Evolutionary conservation across 2,797 vertebrate genomes (phyloP), one percentile per base, ranked within the genome.

Genomic region (Onychomys leucogaster): DNA sequence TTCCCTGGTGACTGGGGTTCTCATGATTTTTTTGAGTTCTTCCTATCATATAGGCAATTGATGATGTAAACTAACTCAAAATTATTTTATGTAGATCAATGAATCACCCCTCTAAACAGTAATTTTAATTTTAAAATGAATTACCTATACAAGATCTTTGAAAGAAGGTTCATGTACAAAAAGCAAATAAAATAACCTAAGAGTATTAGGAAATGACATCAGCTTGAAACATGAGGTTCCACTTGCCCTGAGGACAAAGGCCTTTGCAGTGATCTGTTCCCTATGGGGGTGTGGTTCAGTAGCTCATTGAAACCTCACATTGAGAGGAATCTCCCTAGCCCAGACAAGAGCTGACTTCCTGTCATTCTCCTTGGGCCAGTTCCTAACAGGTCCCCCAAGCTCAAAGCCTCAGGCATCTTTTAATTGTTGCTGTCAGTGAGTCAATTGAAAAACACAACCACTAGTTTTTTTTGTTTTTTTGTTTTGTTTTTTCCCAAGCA

Each of bases 51-150:
- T 43, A 67, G 84, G n/a, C 52, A 91, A 71, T 46, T 78, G 52
- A 78, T 57, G 43, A 89, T 71, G 19, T 78, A 52, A 43, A 71
- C 52, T 52, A 77, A 84, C 69, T 71, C 52, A 96, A 84, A 84
- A 78, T 89, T 63, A 84, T n/a, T 82, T 91, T 55, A 65, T 21
- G 57, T 14, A 25, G 10, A 89, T 89, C 84, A 80, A 73, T 41
- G 73, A 65, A 37, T 89, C 59, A 83, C 3, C 2, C 9, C 7
- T 92, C 78, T 34, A 80, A 77, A 78, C 34, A 25, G 49, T 63
- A 63, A 89, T 73, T 85, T 34, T 41, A 73, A 67, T 89, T 87
- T 96, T 71, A 71, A 91, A 91, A 78, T 63, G 67, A 94, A 52
- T 91, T 52, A 83, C 37, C 84, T 83, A 29, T 34, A 37, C n/a